Evolutionary conservation across 2,888 invertebrate genomes (phyloP).

Genomic region (Aphrophora alni): DNA sequence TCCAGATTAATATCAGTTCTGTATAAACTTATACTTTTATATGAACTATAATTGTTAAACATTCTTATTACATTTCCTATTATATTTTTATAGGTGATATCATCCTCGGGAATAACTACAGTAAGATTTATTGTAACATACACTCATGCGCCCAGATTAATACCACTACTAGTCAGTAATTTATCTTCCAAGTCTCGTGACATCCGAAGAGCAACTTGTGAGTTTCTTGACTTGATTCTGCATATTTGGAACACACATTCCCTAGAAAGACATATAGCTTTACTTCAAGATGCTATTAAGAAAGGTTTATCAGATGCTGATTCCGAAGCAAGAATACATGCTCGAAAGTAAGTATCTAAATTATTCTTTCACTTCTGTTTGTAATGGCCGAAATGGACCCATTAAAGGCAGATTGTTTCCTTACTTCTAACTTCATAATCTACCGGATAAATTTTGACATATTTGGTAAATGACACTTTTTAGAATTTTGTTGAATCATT

Average conservation of each 20-base stretch:
- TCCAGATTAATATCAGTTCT: too few relatives aligned
- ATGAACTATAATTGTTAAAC: too few relatives aligned
- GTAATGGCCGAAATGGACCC: too few relatives aligned
- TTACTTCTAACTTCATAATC: too few relatives aligned
- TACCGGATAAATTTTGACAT: too few relatives aligned
- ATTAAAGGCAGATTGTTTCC: too few relatives aligned
- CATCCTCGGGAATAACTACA: slow-evolving; percentile 85
- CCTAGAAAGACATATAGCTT: slow-evolving; percentile 79
- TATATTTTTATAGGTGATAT: slow-evolving; percentile 71
- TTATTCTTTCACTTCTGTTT: too few relatives aligned
- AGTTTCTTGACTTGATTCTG: slow-evolving; percentile 82
- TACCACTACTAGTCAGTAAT: slow-evolving; percentile 75
- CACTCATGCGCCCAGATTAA: slow-evolving; percentile 79
- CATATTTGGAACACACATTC: slow-evolving; percentile 86
- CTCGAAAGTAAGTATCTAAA: slow-evolving; percentile 71
- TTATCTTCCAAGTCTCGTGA: slow-evolving; percentile 90
- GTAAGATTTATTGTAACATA: slow-evolving; percentile 87
- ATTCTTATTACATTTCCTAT: too few relatives aligned
- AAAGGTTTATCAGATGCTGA: slow-evolving; percentile 94
- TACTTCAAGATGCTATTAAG: slow-evolving; percentile 82
- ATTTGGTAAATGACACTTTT: too few relatives aligned
- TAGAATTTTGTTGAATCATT: too few relatives aligned
- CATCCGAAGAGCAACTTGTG: slow-evolving; percentile 79
- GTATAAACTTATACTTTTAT: too few relatives aligned
- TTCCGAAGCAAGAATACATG: slow-evolving; percentile 80